Base-by-base conservation (phyloP, 2,113 vertebrate species). In the Pelvicachromis taeniatus region DNA sequence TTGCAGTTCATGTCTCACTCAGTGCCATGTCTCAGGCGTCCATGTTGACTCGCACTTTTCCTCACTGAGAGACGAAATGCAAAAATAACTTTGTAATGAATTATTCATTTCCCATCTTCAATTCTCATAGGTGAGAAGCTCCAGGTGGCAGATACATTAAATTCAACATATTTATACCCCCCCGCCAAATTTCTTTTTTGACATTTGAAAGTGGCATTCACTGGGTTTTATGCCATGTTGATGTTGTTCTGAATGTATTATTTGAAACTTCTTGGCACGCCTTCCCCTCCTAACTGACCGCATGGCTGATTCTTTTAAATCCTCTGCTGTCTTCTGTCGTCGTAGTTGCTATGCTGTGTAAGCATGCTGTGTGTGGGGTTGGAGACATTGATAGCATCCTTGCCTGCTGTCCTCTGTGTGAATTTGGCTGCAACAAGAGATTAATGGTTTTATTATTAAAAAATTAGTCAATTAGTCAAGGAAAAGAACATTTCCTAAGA, bases 51-150 rank as follows among this genome's bases (percentile, higher is more conserved):
- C 80, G 45, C 86, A 58, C 65, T 19, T 55, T 58, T 23, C 68
- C 84, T 61, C 50, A 1, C 65, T 31, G 89, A 85, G 70, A 83
- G 56, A 23, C 21, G 13, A 45, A 2, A 48, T 4, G n/a, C 48
- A 93, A 85, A 92, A 93, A 94, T 89, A 93, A 55, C 77, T 31
- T 2, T 0, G 14, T 29, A 40, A 33, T 92, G 78, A 93, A 93
- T 92, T 88, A 91, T 94, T 89, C 80, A 90, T 92, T 92, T 19
- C 81, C 21, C 75, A 13, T 14, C 78, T 78, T 85, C 23, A n/a
- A 53, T 38, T 82, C 78, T 84, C 85, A 86, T 7, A 88, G 86
- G 80, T 86, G 65, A 59, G 35, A n/a, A 81, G 56, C 53, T 82
- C 52, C 75, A 81, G 19, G 53, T 77, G 70, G 77, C 6, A 5